Evolutionary conservation across 2,797 vertebrate genomes (phyloP).

Genomic region (Lycodopsis pacificus): DNA sequence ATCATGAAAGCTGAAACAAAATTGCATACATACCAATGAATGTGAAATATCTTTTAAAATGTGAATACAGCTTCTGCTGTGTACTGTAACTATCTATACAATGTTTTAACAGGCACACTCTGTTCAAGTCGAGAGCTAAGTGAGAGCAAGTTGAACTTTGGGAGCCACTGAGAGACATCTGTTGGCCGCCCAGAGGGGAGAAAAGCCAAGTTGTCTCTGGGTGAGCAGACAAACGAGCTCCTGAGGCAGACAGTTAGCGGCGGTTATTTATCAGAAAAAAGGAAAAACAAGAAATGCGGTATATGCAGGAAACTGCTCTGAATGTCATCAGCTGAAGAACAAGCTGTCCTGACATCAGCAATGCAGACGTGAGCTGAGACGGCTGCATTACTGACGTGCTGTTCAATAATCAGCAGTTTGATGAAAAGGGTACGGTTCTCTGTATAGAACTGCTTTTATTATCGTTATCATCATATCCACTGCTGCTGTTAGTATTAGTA

Average conservation of each 20-base stretch:
- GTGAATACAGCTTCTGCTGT: background rate
- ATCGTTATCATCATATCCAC: too few species aligned
- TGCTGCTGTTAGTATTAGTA: too few species aligned
- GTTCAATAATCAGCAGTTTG: slow-evolving; percentile 31
- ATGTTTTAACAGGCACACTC: background rate
- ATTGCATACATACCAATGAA: background rate
- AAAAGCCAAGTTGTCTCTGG: slow-evolving; percentile 14
- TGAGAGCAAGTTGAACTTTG: background rate
- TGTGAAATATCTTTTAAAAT: background rate
- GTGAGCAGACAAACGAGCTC: slow-evolving; percentile 30
- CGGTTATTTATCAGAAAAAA: slow-evolving; percentile 26
- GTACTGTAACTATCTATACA: background rate
- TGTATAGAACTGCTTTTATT: background rate
- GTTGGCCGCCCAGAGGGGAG: slow-evolving; percentile 21
- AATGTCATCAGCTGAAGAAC: slow-evolving; percentile 37
- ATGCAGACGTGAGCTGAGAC: background rate
- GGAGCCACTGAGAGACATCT: slow-evolving; percentile 27
- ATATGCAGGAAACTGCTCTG: slow-evolving; percentile 14
- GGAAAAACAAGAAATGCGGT: background rate
- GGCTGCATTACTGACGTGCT: slow-evolving; percentile 18
- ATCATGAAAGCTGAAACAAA: background rate
- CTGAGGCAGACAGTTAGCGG: slow-evolving; percentile 18
- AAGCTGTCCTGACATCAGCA: slow-evolving; percentile 17
- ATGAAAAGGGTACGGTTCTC: slow-evolving; percentile 1
- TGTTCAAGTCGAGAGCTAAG: background rate